phyloP scores from a whole-genome alignment of 1,140 invertebrate species.

The Drosophila arawakana region DNA sequence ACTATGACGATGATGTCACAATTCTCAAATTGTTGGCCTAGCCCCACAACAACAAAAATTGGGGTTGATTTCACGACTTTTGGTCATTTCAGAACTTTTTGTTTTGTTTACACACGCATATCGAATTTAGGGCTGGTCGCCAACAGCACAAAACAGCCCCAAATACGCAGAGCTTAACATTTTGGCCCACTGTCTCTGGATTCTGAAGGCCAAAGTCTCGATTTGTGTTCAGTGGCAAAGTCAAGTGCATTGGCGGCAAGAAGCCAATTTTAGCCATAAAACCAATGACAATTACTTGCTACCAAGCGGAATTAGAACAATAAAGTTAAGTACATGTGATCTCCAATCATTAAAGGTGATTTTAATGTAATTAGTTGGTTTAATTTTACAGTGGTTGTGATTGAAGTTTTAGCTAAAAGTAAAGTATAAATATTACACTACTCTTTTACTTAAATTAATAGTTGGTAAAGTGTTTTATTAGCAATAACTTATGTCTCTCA shows the following conservation, averaged over 20 bases:
- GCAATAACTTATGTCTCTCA: too few relatives aligned
- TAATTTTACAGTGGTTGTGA: neutral
- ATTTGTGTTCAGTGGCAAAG: slow-evolving; percentile 12
- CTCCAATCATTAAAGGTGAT: neutral
- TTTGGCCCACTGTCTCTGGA: slow-evolving; percentile 1
- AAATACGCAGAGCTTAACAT: slow-evolving; percentile 31
- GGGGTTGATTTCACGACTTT: slow-evolving; percentile 11
- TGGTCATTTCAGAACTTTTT: slow-evolving; percentile 13
- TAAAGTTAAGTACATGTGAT: slow-evolving; percentile 2
- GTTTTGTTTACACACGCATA: slow-evolving; percentile 21
- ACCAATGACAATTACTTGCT: slow-evolving; percentile 26
- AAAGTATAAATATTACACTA: too few relatives aligned
- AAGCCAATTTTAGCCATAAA: neutral
- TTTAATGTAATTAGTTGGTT: neutral
- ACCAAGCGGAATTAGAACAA: slow-evolving; percentile 5
- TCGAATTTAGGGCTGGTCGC: slow-evolving; percentile 40
- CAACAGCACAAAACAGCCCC: neutral
- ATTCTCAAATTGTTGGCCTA: slow-evolving; percentile 44
- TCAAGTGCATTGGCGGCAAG: slow-evolving; percentile 30
- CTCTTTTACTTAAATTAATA: too few relatives aligned
- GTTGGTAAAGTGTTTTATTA: too few relatives aligned
- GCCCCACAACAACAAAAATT: slow-evolving; percentile 9
- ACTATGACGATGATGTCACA: slow-evolving; percentile 67
- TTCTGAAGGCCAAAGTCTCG: slow-evolving; percentile 45
- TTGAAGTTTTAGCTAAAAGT: too few relatives aligned